These are phyloP conservation scores for Tauraco hartlaubi DNA, from an alignment of 2,797 vertebrate genomes.

Conservation along the genomic window DNA sequence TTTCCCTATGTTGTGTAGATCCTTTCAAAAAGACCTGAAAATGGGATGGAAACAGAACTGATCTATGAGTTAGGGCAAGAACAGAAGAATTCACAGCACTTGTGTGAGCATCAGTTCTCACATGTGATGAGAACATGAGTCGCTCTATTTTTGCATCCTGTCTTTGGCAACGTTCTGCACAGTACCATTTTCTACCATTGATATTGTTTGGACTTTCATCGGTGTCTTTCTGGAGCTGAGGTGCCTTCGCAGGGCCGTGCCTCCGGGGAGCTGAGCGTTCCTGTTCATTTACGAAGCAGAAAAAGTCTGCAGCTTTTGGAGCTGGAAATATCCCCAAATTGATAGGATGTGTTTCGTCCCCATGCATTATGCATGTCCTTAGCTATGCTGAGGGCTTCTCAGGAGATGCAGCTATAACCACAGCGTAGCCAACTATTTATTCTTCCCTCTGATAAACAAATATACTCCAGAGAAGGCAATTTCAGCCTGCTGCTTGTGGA, in stretches of 20 bases:
- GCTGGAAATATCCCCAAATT: background rate
- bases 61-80: background rate
- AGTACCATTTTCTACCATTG: fast-evolving
- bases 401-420: background rate
- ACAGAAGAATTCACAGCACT: background rate
- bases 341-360: background rate
- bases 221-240: background rate
- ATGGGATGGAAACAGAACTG: background rate
- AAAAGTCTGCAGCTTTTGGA: background rate
- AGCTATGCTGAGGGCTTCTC: background rate
- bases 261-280: fast-evolving
- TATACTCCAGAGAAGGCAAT: background rate
- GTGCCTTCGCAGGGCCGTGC: background rate
- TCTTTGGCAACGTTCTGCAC: fast-evolving
- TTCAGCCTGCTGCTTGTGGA: background rate
- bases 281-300: too few relatives aligned
- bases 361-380: background rate
- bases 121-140: fast-evolving
- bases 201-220: fast-evolving
- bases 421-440: background rate
- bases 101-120: background rate
- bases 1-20: background rate
- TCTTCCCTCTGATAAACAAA: background rate
- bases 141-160: background rate
- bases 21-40: background rate